Percentiles rank a stretch among this genome's conserved stretches.
phyloP scores from a whole-genome alignment of 2,888 invertebrate genomes.

The Epistrophe grossulariae region DNA sequence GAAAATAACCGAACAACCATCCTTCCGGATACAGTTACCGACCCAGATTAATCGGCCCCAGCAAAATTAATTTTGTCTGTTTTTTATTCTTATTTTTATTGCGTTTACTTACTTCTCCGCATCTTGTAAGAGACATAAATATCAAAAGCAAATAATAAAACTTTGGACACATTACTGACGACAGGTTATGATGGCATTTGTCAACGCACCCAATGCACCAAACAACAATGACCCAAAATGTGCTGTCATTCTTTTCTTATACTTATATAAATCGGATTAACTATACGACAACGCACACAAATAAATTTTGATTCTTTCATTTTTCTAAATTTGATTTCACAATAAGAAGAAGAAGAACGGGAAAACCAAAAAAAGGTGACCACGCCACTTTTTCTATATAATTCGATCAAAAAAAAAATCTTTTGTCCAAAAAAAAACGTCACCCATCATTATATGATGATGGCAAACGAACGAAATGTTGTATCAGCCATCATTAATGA shows the following conservation, averaged over 20 bases:
- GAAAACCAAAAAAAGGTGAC: slow-evolving; percentile 19
- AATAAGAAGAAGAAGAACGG: slow-evolving; percentile 10
- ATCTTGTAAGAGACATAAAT: background rate
- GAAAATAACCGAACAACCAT: slow-evolving; percentile 33
- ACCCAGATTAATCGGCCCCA: slow-evolving; percentile 44
- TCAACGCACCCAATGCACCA: slow-evolving; percentile 60
- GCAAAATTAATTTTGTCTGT: slow-evolving; percentile 3
- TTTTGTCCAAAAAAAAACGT: slow-evolving; percentile 33
- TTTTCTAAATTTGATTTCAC: slow-evolving; percentile 16
- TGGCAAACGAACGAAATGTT: slow-evolving; percentile 22
- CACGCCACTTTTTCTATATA: slow-evolving; percentile 32
- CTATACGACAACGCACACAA: slow-evolving; percentile 22
- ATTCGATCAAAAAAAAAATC: slow-evolving; percentile 5
- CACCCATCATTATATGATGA: slow-evolving; percentile 26
- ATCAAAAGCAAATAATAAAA: slow-evolving; percentile 42
- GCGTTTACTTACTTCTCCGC: background rate
- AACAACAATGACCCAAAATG: slow-evolving; percentile 50
- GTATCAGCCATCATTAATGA: slow-evolving; percentile 40
- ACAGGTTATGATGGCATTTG: slow-evolving; percentile 75
- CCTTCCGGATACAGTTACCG: slow-evolving; percentile 57
- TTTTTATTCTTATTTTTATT: background rate
- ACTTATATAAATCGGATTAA: slow-evolving; percentile 64
- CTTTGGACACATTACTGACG: slow-evolving; percentile 62
- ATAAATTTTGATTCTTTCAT: slow-evolving; percentile 39
- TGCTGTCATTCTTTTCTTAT: slow-evolving; percentile 47